Evolutionary conservation across 2,888 invertebrate species (phyloP), one percentile per base, ranked within the genome.

Genomic region (Lycaena phlaeas): DNA sequence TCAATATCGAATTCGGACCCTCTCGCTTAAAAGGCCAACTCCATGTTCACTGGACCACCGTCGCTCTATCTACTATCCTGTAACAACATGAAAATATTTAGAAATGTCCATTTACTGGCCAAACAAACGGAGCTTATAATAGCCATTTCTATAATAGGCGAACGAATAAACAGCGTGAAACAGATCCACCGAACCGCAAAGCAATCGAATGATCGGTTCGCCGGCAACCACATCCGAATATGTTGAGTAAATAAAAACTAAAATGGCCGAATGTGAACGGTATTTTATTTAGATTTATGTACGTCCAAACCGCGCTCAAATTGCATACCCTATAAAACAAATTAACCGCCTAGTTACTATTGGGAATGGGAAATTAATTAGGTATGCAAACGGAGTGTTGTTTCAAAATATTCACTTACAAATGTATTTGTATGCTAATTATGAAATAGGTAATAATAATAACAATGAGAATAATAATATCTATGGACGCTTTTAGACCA

Each of bases 101-200:
- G n/a, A n/a, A n/a, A n/a, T n/a, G n/a, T n/a, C n/a, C n/a, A n/a
- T n/a, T n/a, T n/a, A n/a, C n/a, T n/a, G n/a, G n/a, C n/a, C n/a
- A n/a, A n/a, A n/a, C n/a, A n/a, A n/a, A n/a, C n/a, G n/a, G n/a
- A n/a, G n/a, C n/a, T n/a, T n/a, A n/a, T n/a, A n/a, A n/a, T n/a
- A n/a, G n/a, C 34, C 10, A 34, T 34, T 34, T 34, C 34, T 34
- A 22, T 22, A 34, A 34, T 22, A 18, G 9, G 15, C 12, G 14
- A 11, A 38, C 31, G 34, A 43, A 41, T 28, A 37, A 37, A 40
- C 26, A 36, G 36, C 41, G 38, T 36, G 11, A 55, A 56, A 52
- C 53, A 48, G 51, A 55, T 56, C 52, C 51, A 56, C 53, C 55
- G 48, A 57, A 56, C 57, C 59, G 51, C 51, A 48, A 42, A 44